Base-by-base conservation (phyloP, 2,888 invertebrate genomes). In the Drosophila setosimentum region DNA sequence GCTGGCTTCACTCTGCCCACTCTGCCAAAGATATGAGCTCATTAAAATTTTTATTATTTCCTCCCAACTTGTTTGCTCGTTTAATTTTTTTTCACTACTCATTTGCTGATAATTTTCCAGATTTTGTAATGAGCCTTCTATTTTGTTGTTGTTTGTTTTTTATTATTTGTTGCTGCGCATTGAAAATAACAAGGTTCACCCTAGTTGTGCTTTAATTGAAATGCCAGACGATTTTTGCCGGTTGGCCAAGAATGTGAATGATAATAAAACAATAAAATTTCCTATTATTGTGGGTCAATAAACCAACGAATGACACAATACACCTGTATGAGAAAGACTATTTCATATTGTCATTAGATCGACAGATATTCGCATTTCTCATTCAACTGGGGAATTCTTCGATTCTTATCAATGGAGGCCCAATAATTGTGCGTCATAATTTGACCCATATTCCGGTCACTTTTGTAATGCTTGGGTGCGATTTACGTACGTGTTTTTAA, bases 31-130 rank as follows among this genome's bases (percentile, higher is more conserved):
- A 82, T 61, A 81, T 45, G 48, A 16, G n/a, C 4, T 54, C 58
- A 69, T 64, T 72, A 35, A 64, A 64, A 48, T 59, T 45, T 24
- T 13, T 33, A 6, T 70, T 48, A 21, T 27, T 18, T 30, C 16
- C 53, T 16, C 1, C 1, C 18, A 42, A 13, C 24, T 30, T 2
- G 0, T 50, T 29, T 68, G 57, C 27, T 65, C 53, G 48, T 54
- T 59, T 64, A 18, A 21, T 62, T 40, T 61, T 27, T 16, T n/a
- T 32, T 11, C 29, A 10, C 40, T 18, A 11, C 49, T 68, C 37
- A 35, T 58, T 68, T 65, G 59, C 68, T 86, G 83, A 86, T 85
- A 85, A 85, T 54, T 61, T 54, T 24, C 32, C 59, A 80, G 74
- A 85, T 69, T 64, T 58, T 45, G 55, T 61, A 67, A 76, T 65